These are phyloP conservation scores for Matsumurasca onukii DNA, from an alignment of 1,140 invertebrate genomes.

Conservation along the genomic window DNA sequence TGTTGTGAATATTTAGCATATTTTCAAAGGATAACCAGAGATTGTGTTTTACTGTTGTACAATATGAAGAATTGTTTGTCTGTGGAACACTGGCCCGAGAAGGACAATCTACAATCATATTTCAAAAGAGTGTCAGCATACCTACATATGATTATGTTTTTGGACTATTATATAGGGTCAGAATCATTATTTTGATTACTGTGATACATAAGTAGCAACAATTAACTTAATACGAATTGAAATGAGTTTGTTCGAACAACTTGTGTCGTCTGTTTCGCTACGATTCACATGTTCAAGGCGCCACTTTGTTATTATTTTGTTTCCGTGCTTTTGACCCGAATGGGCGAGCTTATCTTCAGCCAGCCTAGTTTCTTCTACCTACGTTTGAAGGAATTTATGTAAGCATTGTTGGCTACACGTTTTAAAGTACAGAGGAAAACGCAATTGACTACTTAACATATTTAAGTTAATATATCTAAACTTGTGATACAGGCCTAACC, in stretches of 20 bases:
- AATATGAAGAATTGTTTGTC: conserved; percentile 24
- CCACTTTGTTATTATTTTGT: conserved; percentile 41
- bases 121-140: conserved; percentile 31
- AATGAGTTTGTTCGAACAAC: conserved; percentile 21
- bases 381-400: conserved; percentile 32
- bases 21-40: neutral
- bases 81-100: conserved; percentile 16
- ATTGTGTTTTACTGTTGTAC: conserved; percentile 20
- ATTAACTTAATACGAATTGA: conserved; percentile 10
- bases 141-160: conserved; percentile 31
- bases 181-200: conserved; percentile 21
- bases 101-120: conserved; percentile 20
- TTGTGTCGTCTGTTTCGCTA: conserved; percentile 18
- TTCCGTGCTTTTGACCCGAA: conserved; percentile 40
- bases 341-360: conserved; percentile 38
- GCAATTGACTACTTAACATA: too few species aligned
- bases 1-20: conserved; percentile 6
- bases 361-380: too few species aligned
- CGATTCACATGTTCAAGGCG: conserved; percentile 31
- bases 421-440: too few species aligned
- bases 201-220: conserved; percentile 15
- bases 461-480: too few species aligned
- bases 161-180: conserved; percentile 25
- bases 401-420: conserved; percentile 25
- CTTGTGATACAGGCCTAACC: too few species aligned